Conservation (phyloP, 2,888 invertebrate genomes). For the Biston betularia region DNA sequence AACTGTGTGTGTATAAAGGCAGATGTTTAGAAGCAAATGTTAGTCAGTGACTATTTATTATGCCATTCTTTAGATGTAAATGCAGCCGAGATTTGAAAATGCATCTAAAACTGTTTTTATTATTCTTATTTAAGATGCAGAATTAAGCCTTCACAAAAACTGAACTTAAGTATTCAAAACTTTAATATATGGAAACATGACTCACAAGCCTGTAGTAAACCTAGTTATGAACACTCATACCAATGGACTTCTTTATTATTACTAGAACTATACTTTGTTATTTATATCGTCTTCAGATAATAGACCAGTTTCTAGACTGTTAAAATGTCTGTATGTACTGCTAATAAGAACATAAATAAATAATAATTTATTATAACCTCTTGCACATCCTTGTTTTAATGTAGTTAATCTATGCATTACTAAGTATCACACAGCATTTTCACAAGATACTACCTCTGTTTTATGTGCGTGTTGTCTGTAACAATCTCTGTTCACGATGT, state of each 20-base stretch:
- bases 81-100: no score
- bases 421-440: background rate
- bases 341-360: background rate
- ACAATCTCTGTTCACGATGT: background rate
- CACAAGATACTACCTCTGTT: background rate
- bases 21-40: no score
- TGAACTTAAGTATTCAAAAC: background rate
- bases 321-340: background rate
- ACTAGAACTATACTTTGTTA: background rate
- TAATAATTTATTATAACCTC: background rate
- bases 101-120: no score
- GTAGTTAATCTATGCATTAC: background rate
- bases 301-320: background rate
- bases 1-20: no score
- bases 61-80: no score
- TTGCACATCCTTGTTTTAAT: background rate
- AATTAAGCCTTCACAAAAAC: background rate
- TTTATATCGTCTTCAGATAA: background rate
- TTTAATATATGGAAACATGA: constrained; percentile 19
- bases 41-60: no score
- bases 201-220: background rate
- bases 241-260: background rate
- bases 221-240: background rate
- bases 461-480: background rate
- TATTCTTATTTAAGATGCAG: background rate